Percentiles rank a stretch among this genome's conserved stretches.
Conservation (phyloP, 2,113 vertebrate genomes). For the Misgurnus anguillicaudatus region DNA sequence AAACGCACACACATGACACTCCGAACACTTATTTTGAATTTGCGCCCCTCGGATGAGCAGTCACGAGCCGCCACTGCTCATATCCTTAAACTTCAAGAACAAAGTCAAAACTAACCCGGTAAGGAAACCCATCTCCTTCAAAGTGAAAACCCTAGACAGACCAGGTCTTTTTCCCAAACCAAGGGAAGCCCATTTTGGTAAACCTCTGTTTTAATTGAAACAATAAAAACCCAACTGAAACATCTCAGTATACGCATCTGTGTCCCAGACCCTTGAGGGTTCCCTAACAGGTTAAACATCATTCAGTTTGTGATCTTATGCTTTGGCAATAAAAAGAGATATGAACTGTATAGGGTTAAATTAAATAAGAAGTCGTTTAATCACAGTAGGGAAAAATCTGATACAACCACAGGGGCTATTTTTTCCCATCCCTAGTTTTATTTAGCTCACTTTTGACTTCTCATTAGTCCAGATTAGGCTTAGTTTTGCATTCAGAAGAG, state of each 20-base stretch:
- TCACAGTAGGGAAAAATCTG: constrained; percentile 38
- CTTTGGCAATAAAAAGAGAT: not conserved
- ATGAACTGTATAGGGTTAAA: constrained; percentile 2
- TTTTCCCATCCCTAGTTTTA: constrained; percentile 46
- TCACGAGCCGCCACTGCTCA: too few species aligned
- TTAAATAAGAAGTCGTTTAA: constrained; percentile 13
- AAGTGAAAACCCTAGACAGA: constrained; percentile 45
- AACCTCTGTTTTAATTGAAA: constrained; percentile 61
- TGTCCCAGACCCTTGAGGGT: constrained; percentile 49
- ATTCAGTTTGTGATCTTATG: too few species aligned
- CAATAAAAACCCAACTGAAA: constrained; percentile 60
- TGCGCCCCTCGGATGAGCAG: too few species aligned
- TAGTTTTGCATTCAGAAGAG: constrained; percentile 54
- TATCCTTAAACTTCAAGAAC: constrained; percentile 21
- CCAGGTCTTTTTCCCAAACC: constrained; percentile 50
- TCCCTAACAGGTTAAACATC: constrained; percentile 4
- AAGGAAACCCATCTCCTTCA: constrained; percentile 50
- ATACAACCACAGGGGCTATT: constrained; percentile 31
- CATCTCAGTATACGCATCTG: constrained; percentile 54
- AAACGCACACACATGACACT: too few species aligned
- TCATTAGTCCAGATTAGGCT: constrained; percentile 60
- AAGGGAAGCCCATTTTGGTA: constrained; percentile 60
- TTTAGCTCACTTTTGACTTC: constrained; percentile 52
- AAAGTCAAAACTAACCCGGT: constrained; percentile 22
- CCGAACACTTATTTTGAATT: too few species aligned